phyloP scores from a whole-genome alignment of 2,113 vertebrate species.

The cattle (Bos taurus) region ARS-UCD2.0 NC_037346.1:14196501-14197000 shows the following conservation, averaged over 20 bases:
- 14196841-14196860: neutral
- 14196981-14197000: neutral
- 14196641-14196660: neutral
- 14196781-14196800: neutral
- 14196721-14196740: neutral
- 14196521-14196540: no score
- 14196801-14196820: neutral
- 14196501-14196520: no score
- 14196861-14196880: neutral
- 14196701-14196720: neutral
- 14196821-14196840: neutral
- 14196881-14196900: neutral
- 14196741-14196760: neutral
- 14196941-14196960: neutral
- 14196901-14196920: neutral
- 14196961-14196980: neutral
- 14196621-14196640: neutral
- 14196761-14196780: neutral
- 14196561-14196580: neutral
- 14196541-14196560: neutral
- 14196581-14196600: neutral
- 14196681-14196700: neutral
- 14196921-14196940: neutral
- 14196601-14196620: neutral
- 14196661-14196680: neutral